Percentiles rank a stretch among this genome's conserved stretches.
phyloP scores from a whole-genome alignment of 2,888 invertebrate species.

The Schizotus pectinicornis region DNA sequence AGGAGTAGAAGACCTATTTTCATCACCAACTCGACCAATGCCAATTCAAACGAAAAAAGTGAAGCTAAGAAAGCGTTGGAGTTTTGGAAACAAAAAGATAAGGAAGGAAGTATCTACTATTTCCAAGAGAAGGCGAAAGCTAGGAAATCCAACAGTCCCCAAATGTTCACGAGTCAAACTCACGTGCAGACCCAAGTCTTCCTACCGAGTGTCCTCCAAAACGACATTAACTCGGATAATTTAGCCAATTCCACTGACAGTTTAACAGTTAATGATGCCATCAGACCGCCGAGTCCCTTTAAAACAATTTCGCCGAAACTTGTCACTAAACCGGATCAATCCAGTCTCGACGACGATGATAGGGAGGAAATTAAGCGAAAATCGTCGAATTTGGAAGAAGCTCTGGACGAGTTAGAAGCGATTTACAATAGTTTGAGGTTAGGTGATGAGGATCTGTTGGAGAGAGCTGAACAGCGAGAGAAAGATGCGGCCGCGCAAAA shows the following conservation, averaged over 20 bases:
- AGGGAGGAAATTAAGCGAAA: constrained; percentile 60
- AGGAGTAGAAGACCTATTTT: constrained; percentile 76
- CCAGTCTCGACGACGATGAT: constrained; percentile 9
- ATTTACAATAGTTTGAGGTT: constrained; percentile 88
- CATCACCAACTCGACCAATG: constrained; percentile 59
- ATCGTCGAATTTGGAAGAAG: constrained; percentile 84
- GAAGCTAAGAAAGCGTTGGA: constrained; percentile 63
- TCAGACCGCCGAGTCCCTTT: neutral
- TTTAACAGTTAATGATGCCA: constrained; percentile 1
- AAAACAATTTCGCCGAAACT: constrained; percentile 9
- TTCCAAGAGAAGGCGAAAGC: constrained; percentile 33
- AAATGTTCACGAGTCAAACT: constrained; percentile 54
- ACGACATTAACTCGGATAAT: constrained; percentile 30
- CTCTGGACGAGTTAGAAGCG: constrained; percentile 87
- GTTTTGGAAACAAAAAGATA: constrained; percentile 70
- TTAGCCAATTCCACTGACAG: constrained; percentile 16
- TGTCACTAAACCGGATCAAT: neutral
- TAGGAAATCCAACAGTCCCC: constrained; percentile 43
- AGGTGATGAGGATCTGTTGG: constrained; percentile 81
- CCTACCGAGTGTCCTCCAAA: constrained; percentile 46
- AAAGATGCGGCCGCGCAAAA: constrained; percentile 53
- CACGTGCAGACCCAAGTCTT: constrained; percentile 54
- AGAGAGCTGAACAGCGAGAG: constrained; percentile 78
- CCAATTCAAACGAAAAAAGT: constrained; percentile 41
- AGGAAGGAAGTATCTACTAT: constrained; percentile 53